Base-by-base conservation (phyloP, 1,140 invertebrate genomes). In the Chionoecetes opilio region DNA sequence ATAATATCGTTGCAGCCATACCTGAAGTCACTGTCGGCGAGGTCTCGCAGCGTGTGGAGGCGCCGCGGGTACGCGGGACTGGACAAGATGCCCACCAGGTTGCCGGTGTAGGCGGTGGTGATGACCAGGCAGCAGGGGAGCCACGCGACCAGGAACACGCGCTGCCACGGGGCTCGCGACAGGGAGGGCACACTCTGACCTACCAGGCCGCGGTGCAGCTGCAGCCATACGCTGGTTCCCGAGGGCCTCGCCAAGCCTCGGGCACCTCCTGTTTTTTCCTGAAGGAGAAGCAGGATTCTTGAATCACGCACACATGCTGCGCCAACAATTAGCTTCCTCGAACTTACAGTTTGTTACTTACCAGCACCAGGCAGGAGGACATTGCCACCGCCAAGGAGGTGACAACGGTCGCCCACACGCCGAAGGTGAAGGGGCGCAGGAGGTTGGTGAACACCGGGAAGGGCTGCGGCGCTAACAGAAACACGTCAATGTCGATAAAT, bases 41-140 rank as follows among this genome's bases (percentile, higher is more conserved):
- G 85, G 2, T 87, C 14, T 26, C 34, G 85, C 85, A 87, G 85
- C 1, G 85, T 32, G 85, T 31, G 0, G 85, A 87, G 32, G 26
- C 85, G 85, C 2, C 34, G 85, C 0, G 85, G 85, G 29, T 37
- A 87, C 8, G 85, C 32, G 0, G 85, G 85, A 11, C 85, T 9
- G 29, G 29, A 34, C 21, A 87, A 38, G 31, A 87, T 87, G 37
- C 85, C 85, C 32, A 87, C 85, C 32, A 87, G 29, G 85, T 87
- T 87, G 37, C 85, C 32, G 34, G 85, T 87, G 85, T 87, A 87
- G 85, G 85, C 32, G 85, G 85, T 32, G 26, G 34, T 87, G 31
- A 87, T 26, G 32, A 87, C 85, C 32, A 87, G 85, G 34, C 85
- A 87, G n/a, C 31, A 87, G 31, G 26, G 2, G 11, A 87, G 26